phyloP scores from a whole-genome alignment of 2,888 invertebrate species.

The Ectropis crepuscularia region DNA sequence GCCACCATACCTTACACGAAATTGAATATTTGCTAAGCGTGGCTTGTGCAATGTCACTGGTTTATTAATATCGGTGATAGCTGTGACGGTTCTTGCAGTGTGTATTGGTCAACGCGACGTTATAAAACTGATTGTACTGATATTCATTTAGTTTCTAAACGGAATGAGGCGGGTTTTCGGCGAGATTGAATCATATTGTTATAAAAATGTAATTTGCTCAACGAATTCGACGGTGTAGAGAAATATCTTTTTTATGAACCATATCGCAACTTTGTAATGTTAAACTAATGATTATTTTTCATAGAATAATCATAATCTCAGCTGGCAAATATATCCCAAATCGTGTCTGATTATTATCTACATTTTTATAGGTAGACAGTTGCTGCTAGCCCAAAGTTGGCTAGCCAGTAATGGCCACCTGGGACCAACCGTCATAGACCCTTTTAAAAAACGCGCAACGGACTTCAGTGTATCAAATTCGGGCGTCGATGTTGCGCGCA shows the following conservation, averaged over 20 bases:
- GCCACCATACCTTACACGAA: slow-evolving; percentile 11
- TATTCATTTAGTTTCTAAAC: slow-evolving; percentile 15
- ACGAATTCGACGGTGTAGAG: too few species aligned
- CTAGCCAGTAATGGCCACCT: too few species aligned
- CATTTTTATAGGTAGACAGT: too few species aligned
- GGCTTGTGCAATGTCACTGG: slow-evolving; percentile 15
- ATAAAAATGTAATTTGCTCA: slow-evolving; percentile 6
- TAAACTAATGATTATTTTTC: not conserved
- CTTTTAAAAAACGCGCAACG: too few species aligned
- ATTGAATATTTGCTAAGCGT: slow-evolving; percentile 21
- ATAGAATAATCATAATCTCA: too few species aligned
- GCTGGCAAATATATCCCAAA: too few species aligned
- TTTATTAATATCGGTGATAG: slow-evolving; percentile 24
- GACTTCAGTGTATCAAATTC: too few species aligned
- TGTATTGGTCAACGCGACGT: slow-evolving; percentile 15
- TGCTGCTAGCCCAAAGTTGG: too few species aligned
- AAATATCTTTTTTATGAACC: too few species aligned
- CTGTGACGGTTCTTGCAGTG: slow-evolving; percentile 19
- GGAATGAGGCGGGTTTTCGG: not conserved
- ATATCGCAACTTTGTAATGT: not conserved
- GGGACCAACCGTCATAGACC: too few species aligned
- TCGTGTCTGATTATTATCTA: too few species aligned
- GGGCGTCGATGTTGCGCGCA: too few species aligned
- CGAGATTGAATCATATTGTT: slow-evolving; percentile 5
- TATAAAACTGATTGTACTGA: slow-evolving; percentile 15